Base-by-base conservation (phyloP, 1,140 invertebrate species). In the Drosophila ambigua region DNA sequence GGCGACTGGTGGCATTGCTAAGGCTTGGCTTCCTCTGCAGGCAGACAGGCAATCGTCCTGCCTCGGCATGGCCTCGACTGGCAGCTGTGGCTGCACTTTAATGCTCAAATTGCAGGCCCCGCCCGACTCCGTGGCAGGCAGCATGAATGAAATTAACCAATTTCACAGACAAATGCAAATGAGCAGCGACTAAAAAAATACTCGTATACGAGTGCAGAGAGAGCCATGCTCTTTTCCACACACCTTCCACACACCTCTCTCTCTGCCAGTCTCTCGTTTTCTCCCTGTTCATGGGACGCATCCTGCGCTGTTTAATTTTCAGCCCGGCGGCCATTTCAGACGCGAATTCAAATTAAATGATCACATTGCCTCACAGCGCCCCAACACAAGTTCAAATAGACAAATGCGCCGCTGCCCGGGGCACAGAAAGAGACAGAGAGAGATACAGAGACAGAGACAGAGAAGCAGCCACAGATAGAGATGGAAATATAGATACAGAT, bases 291-390 rank as follows among this genome's bases (percentile, higher is more conserved):
- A 62, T 51, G 49, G 43, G 26, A 55, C 48, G 57, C 66, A 69
- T 50, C 45, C 64, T 69, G 66, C 44, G 64, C 44, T 69, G 45
- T 69, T 69, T 69, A 57, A 69, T 69, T 69, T 69, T 58, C 11
- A 43, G 45, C 66, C 35, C 66, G 73, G 51, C 64, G 39, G 67
- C 35, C 49, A 53, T 57, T 51, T 64, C 82, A 73, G 83, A 78
- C 79, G 65, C 76, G 79, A 88, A 87, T 87, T 82, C 74, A 87
- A 87, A 87, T 88, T 88, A 87, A 87, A 87, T 87, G 82, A 87
- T 87, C 83, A 77, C 75, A 77, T 63, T 60, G 75, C 62, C 35
- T 13, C 35, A 39, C 35, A 39, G 35, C 35, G 35, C 53, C 75
- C 74, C 65, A 41, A 67, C 51, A 45, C 76, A 78, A 77, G 68